Evolutionary conservation across 2,797 vertebrate genomes (phyloP).

Genomic region (Eremophila alpestris): DNA sequence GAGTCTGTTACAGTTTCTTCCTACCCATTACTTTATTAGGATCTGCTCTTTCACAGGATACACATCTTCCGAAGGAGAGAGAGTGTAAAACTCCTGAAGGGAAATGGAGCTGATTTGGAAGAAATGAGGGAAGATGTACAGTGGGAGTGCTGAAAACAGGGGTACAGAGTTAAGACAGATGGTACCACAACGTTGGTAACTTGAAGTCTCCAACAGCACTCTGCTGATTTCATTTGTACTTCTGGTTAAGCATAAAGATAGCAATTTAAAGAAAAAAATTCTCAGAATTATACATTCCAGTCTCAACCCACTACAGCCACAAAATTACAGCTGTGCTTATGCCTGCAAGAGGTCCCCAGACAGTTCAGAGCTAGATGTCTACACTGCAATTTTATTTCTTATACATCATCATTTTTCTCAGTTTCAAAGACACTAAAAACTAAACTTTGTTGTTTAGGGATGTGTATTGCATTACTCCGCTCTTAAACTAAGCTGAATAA

Average conservation of each 20-base stretch:
- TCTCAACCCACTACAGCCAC: neutral
- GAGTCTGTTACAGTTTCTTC: neutral
- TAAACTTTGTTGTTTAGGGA: neutral
- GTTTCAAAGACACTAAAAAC: neutral
- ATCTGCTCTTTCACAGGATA: neutral
- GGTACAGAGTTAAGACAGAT: neutral
- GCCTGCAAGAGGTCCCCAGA: neutral
- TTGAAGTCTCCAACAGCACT: neutral
- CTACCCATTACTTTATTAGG: neutral
- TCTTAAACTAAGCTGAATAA: neutral
- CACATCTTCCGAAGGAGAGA: neutral
- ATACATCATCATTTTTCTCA: neutral
- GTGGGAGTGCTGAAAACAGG: neutral
- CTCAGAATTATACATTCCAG: slow-evolving; percentile 37
- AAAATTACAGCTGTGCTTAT: slow-evolving; percentile 32
- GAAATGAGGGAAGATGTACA: neutral
- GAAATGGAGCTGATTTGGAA: neutral
- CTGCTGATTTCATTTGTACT: neutral
- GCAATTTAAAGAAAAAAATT: neutral
- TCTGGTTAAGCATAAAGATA: neutral
- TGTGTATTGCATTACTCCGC: neutral
- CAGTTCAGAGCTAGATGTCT: neutral
- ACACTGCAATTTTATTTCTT: neutral
- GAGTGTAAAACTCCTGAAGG: neutral
- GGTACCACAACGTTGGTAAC: neutral